Evolutionary conservation across 2,797 vertebrate genomes (phyloP), one percentile per base, ranked within the genome.

Genomic region (Chelon labrosus): DNA sequence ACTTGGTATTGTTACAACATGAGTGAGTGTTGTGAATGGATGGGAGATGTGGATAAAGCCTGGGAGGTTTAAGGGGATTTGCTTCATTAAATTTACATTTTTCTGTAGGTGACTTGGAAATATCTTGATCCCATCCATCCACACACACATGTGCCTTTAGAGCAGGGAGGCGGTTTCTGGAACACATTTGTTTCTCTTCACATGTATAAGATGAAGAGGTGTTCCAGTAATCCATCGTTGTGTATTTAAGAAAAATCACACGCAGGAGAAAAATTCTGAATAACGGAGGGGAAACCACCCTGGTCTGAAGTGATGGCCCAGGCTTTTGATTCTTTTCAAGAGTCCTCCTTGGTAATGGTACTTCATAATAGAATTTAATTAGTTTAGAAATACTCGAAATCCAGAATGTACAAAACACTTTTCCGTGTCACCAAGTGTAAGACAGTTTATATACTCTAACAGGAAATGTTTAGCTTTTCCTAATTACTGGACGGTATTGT

Each of bases 381-480:
- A 67, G 47, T 65, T 70, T 73, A 65, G 60, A 79, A 73, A 73
- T 58, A 7, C 56, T 62, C 70, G 31, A 80, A 67, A 70, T 70
- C 59, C 79, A 77, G 82, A 85, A 85, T 88, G 83, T 89, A 76
- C 50, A 19, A 60, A 55, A 16, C 17, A 57, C 49, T 79, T 67
- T 65, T 66, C 31, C 12, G 53, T 10, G 10, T 73, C 71, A 66
- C 42, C 55, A 46, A 54, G 35, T 65, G 50, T 20, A 65, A 35
- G 51, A 42, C 27, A 19, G 14, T 74, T 70, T 75, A 35, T 68
- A 62, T 71, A 41, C 37, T 35, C 49, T 55, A 37, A 64, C 31
- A 66, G 5, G 52, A 54, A 25, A 58, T 31, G 49, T 83, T 55
- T 47, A 46, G 63, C n/a, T 56, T 37, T 80, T 84, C 67, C 70